Percentiles rank a stretch among this genome's conserved stretches.
Conservation (phyloP, 2,113 vertebrate species). For the Pandion haliaetus region DNA sequence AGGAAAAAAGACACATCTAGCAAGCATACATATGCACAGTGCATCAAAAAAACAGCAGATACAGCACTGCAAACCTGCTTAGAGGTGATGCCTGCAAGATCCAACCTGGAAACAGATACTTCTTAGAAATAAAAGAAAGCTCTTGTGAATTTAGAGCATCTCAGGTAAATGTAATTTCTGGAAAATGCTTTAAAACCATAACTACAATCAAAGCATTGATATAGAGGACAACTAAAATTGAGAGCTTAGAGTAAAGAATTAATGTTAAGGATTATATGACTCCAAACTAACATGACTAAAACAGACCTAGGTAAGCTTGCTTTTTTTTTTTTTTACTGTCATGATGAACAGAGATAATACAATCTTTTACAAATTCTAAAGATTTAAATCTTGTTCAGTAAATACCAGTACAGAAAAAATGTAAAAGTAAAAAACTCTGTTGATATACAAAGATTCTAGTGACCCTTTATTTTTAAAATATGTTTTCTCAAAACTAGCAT, state of each 20-base stretch:
- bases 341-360: not conserved
- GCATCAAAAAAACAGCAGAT: not conserved
- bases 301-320: not conserved
- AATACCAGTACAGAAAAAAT: not conserved
- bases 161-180: not conserved
- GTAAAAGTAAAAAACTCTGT: not conserved
- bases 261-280: not conserved
- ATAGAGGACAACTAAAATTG: not conserved
- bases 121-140: not conserved
- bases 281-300: not conserved
- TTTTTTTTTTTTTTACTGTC: not conserved
- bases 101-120: not conserved
- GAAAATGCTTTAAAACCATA: not conserved
- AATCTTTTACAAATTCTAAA: not conserved
- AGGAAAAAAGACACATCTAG: not conserved
- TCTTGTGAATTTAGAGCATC: not conserved
- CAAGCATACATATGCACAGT: not conserved
- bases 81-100: not conserved
- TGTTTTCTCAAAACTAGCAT: not conserved
- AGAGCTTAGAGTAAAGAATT: not conserved
- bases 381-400: not conserved
- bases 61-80: not conserved
- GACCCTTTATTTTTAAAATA: not conserved
- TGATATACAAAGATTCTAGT: not conserved
- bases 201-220: not conserved